phyloP scores from a whole-genome alignment of 2,113 vertebrate species.

The Gavia stellata region DNA sequence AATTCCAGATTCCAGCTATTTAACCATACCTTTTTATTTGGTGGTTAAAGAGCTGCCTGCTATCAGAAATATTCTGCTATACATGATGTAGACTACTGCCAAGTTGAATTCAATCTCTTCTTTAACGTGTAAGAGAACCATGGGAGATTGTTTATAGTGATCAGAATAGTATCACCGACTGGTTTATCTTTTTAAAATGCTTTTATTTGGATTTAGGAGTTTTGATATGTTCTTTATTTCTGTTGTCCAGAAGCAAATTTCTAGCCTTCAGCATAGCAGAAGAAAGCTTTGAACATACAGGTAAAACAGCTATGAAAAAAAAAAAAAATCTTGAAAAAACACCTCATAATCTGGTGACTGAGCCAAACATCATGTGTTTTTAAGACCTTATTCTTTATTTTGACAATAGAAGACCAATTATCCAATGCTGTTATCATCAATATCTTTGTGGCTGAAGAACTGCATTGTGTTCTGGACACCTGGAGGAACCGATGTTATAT shows the following conservation, averaged over 20 bases:
- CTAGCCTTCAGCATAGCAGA: background rate
- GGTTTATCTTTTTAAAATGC: background rate
- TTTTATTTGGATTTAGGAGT: background rate
- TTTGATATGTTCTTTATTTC: background rate
- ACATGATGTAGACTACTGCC: background rate
- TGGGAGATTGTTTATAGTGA: background rate
- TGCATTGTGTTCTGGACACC: background rate
- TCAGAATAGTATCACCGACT: background rate
- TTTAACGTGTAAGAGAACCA: background rate
- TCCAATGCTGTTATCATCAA: background rate
- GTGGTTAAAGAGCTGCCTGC: background rate
- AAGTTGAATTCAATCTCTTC: background rate
- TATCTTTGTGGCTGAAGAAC: background rate
- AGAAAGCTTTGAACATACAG: background rate
- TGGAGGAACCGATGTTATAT: background rate
- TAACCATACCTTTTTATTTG: background rate
- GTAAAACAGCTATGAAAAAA: background rate
- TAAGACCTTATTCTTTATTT: background rate
- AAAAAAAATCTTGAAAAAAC: background rate
- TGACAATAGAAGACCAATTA: background rate
- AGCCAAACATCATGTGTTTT: background rate
- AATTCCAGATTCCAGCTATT: background rate
- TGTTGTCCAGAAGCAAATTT: background rate
- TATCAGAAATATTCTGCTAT: background rate
- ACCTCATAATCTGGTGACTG: background rate